These are phyloP conservation scores for Stramonita haemastoma DNA, from an alignment of 2,888 invertebrate genomes.

Conservation along the genomic window DNA sequence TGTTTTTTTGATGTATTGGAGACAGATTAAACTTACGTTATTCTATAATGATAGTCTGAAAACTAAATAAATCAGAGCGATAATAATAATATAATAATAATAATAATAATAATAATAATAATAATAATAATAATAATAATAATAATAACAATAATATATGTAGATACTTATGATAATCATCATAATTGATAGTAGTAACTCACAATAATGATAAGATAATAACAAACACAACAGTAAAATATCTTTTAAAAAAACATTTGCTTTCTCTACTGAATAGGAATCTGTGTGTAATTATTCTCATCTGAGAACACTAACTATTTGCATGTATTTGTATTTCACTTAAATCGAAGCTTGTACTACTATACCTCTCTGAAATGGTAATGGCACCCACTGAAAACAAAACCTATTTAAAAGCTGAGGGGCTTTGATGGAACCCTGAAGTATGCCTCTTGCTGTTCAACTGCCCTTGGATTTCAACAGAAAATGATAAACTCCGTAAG, in stretches of 20 bases:
- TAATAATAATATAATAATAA: too few species aligned
- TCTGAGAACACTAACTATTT: background rate
- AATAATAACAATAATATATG: too few species aligned
- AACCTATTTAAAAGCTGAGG: background rate
- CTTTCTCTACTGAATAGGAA: too few species aligned
- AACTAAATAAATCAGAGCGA: too few species aligned
- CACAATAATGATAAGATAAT: background rate
- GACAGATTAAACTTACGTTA: too few species aligned
- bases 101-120: too few species aligned
- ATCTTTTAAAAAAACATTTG: too few species aligned
- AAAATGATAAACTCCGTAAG: background rate
- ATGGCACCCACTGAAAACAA: constrained; percentile 5
- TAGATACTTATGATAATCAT: too few species aligned
- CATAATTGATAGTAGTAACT: too few species aligned
- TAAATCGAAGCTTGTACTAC: background rate
- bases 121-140: too few species aligned
- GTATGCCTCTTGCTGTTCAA: background rate
- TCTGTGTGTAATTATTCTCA: constrained; percentile 25
- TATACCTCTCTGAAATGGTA: constrained; percentile 28
- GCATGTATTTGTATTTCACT: background rate
- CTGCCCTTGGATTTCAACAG: constrained; percentile 12
- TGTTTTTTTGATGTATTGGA: too few species aligned
- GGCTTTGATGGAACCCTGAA: background rate
- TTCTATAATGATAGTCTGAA: too few species aligned
- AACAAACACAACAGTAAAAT: background rate